Conservation (phyloP, 2,113 vertebrate genomes). For the Fukomys damarensis region DNA sequence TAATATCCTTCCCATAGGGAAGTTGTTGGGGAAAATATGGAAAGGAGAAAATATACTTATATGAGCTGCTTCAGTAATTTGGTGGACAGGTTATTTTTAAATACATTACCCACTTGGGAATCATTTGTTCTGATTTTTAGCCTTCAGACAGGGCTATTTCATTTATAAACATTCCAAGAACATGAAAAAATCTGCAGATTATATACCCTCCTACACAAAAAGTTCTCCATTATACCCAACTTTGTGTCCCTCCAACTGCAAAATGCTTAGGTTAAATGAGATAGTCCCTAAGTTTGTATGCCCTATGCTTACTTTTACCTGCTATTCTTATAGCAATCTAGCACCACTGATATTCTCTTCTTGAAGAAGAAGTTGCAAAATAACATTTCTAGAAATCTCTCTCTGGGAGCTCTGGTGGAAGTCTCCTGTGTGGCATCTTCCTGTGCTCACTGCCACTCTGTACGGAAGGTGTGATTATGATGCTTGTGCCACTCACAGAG, state of each 20-base stretch:
- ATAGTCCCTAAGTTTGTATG: background rate
- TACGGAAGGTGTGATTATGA: background rate
- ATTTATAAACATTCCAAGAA: background rate
- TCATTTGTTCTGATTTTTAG: conserved; percentile 45
- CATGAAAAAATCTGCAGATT: background rate
- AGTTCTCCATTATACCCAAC: background rate
- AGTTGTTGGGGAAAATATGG: background rate
- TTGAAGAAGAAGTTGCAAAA: background rate
- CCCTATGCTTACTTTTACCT: conserved; percentile 7
- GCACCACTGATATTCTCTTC: conserved; percentile 15
- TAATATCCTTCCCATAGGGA: background rate
- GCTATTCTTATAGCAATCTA: background rate
- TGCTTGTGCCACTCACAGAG: background rate
- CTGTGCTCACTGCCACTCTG: background rate
- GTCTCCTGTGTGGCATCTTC: background rate
- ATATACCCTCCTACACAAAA: background rate
- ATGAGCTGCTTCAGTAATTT: background rate
- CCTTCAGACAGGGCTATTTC: background rate
- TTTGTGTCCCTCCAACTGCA: background rate
- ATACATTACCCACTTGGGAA: background rate
- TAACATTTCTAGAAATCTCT: background rate
- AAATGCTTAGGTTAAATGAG: conserved; percentile 36
- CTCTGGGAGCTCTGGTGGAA: background rate
- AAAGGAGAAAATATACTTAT: background rate
- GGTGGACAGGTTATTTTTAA: background rate